Evolutionary conservation across 2,888 invertebrate genomes (phyloP).

Genomic region (Chloroclysta siterata): DNA sequence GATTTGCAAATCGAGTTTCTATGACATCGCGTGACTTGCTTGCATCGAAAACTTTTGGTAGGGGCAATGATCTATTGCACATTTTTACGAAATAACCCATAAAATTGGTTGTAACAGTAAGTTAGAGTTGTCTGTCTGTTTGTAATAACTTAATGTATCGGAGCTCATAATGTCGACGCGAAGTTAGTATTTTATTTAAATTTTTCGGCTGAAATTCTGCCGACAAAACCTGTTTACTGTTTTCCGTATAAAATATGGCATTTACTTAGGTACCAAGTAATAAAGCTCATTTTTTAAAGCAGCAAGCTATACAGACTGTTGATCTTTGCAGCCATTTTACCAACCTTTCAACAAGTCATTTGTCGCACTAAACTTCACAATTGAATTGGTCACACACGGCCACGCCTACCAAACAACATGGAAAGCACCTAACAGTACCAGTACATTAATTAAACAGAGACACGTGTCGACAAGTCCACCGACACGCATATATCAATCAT

Average conservation of each 20-base stretch:
- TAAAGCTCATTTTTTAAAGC: too few relatives aligned
- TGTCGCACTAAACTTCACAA: conserved; percentile 10
- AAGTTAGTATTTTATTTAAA: conserved; percentile 6
- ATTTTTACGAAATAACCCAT: conserved; percentile 78
- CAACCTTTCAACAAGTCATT: conserved; percentile 21
- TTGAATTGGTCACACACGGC: conserved; percentile 17
- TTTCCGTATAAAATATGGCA: too few relatives aligned
- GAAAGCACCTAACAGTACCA: conserved; percentile 17
- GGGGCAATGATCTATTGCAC: conserved; percentile 70
- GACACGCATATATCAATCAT: conserved; percentile 67
- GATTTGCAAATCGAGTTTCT: conserved; percentile 43
- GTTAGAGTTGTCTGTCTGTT: conserved; percentile 52
- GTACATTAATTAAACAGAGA: conserved; percentile 41
- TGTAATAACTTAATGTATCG: conserved; percentile 44
- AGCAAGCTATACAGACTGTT: neutral
- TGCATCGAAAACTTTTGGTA: conserved; percentile 55
- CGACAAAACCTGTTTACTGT: too few relatives aligned
- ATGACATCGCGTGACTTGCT: conserved; percentile 56
- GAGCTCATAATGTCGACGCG: conserved; percentile 29
- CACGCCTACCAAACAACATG: conserved; percentile 19
- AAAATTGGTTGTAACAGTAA: conserved; percentile 69
- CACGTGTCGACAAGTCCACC: conserved; percentile 48
- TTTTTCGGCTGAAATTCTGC: conserved; percentile 3
- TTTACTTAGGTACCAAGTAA: too few relatives aligned
- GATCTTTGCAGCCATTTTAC: neutral